A percentile compares a stretch with the other conserved stretches of the same genome.
These are phyloP conservation scores for Beris chalybata DNA, from an alignment of 2,888 invertebrate species.

Conservation along the genomic window DNA sequence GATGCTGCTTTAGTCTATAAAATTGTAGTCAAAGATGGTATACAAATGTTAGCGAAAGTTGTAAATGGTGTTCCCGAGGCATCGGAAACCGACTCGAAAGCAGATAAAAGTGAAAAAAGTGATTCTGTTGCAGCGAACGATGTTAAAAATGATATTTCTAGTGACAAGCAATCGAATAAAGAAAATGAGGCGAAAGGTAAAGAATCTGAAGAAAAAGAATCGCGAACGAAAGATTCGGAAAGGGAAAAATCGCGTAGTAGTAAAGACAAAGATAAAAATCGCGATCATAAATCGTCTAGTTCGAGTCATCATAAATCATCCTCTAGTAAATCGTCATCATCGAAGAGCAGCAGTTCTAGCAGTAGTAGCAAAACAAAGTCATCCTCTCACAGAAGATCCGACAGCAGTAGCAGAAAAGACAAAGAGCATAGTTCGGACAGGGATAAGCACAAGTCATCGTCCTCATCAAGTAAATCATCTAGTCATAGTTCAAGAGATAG, in stretches of 20 bases:
- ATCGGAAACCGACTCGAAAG: not conserved
- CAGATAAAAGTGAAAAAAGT: constrained; percentile 33
- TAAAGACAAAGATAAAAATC: constrained; percentile 49
- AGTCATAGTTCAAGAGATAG: constrained; percentile 37
- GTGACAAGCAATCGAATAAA: constrained; percentile 42
- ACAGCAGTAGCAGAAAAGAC: constrained; percentile 55
- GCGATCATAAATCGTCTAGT: constrained; percentile 43
- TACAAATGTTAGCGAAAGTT: constrained; percentile 63
- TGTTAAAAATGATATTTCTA: constrained; percentile 46
- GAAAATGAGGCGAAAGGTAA: constrained; percentile 49
- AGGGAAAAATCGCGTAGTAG: constrained; percentile 49
- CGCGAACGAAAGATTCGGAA: constrained; percentile 47
- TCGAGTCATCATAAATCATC: constrained; percentile 40
- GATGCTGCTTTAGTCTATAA: constrained; percentile 59
- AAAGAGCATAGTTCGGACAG: constrained; percentile 58
- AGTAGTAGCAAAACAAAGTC: constrained; percentile 33
- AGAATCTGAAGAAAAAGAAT: constrained; percentile 48
- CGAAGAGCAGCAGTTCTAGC: constrained; percentile 45
- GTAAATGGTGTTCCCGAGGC: constrained; percentile 41
- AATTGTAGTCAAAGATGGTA: constrained; percentile 72
- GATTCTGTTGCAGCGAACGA: constrained; percentile 14
- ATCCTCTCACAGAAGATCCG: constrained; percentile 11
- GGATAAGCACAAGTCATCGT: constrained; percentile 37
- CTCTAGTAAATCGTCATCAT: constrained; percentile 38
- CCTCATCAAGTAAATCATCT: constrained; percentile 34